Evolutionary conservation across 2,888 invertebrate genomes (phyloP), one percentile per base, ranked within the genome.

Genomic region (Cerastoderma edule): DNA sequence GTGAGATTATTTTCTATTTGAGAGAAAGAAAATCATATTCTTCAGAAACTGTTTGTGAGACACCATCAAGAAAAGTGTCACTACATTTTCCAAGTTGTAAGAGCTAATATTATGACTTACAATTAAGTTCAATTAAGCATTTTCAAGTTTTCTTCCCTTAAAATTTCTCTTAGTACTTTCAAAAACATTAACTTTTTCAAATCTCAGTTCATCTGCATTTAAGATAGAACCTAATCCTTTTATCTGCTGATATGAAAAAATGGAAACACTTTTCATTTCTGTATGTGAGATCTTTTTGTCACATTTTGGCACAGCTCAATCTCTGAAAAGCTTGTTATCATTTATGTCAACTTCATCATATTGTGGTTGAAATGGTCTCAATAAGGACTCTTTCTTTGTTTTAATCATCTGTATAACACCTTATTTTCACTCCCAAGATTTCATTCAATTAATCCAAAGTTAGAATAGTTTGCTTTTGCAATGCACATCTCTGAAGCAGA

Each of bases 401-500:
- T 35, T 54, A 30, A 54, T 27, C 44, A 10, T 54, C 44, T 67
- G 44, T 56, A 2, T 5, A 24, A 27, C 53, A 67, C 28, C 50
- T 56, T 54, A 24, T 67, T 67, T 54, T 24, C 39, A 67, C 44
- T 67, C 24, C 44, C 56, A 27, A 56, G 22, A 27, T 56, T n/a
- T 16, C 39, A 44, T 56, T 35, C 44, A 33, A 67, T 28, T 24
- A 67, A 22, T 27, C 56, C 28, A 19, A 35, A 56, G 19, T 50
- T 63, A 60, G 67, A 67, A 10, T 71, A 24, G 44, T n/a, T 63
- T 24, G 30, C n/a, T 56, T 75, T 75, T 32, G 75, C 50, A 8
- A 75, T 30, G 46, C 75, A 75, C 75, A 75, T 75, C 4, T 71
- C 75, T n/a, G n/a, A n/a, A n/a, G n/a, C n/a, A n/a, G n/a, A n/a